A percentile compares a stretch with the other conserved stretches of the same genome.
Conservation (phyloP, 1,140 invertebrate genomes). For the Hestina assimilis region DNA sequence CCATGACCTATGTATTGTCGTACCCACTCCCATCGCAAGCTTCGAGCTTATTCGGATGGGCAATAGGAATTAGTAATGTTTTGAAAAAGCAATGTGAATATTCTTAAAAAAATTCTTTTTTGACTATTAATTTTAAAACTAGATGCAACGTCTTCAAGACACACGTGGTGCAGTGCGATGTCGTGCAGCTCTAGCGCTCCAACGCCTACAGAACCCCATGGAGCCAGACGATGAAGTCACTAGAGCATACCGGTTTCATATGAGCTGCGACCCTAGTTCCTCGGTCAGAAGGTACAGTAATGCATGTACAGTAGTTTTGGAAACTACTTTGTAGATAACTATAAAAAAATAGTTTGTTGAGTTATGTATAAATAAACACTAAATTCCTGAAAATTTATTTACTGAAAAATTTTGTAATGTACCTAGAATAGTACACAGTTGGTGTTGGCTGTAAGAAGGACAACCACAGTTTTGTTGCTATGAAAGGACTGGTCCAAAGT, state of each 20-base stretch:
- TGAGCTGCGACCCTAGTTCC: conserved; percentile 86
- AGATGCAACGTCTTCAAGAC: conserved; percentile 82
- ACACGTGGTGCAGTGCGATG: conserved; percentile 85
- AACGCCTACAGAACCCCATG: conserved; percentile 88
- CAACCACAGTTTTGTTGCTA: no score
- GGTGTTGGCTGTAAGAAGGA: no score
- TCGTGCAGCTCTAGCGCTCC: conserved; percentile 88
- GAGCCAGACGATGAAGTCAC: conserved; percentile 88
- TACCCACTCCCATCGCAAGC: no score
- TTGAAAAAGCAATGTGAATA: not conserved
- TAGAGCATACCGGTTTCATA: conserved; percentile 87
- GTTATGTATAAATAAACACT: not conserved
- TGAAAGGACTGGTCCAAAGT: no score
- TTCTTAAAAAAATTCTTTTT: not conserved
- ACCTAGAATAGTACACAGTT: no score
- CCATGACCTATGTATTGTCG: no score
- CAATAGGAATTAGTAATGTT: no score
- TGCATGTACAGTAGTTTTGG: no score
- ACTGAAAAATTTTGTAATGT: not conserved
- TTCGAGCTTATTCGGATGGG: no score
- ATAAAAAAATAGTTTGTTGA: no score
- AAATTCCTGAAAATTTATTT: not conserved
- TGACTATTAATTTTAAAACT: conserved; percentile 3
- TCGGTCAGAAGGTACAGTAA: conserved; percentile 84
- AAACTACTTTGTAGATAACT: no score